Conservation (phyloP, 2,888 invertebrate genomes). For the Apomyelois bistriatella region DNA sequence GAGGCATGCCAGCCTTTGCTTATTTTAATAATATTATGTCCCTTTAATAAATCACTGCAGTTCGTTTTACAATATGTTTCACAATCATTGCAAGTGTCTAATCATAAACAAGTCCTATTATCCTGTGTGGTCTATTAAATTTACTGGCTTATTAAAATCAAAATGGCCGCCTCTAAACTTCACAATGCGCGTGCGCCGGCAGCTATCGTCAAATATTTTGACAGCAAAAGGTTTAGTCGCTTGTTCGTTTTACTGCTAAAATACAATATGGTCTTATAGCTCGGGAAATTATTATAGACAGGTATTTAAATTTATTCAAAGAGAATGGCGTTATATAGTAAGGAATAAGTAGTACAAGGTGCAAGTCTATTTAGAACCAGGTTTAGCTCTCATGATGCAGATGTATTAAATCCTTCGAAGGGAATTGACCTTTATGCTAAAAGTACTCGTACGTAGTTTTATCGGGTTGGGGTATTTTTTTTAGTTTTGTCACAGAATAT, state of each 20-base stretch:
- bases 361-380: neutral
- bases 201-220: slow-evolving; percentile 46
- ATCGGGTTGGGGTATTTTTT: too few species aligned
- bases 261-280: slow-evolving; percentile 32
- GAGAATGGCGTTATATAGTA: neutral
- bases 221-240: slow-evolving; percentile 44
- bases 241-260: slow-evolving; percentile 30
- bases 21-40: too few species aligned
- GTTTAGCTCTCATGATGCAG: too few species aligned
- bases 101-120: neutral
- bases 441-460: too few species aligned
- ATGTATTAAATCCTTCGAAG: too few species aligned
- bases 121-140: neutral
- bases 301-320: neutral
- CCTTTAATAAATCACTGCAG: too few species aligned
- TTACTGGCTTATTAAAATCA: slow-evolving; percentile 9
- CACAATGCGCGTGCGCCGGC: slow-evolving; percentile 15
- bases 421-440: too few species aligned
- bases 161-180: slow-evolving; percentile 24
- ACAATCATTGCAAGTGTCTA: neutral
- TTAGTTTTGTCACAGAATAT: too few species aligned
- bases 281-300: neutral
- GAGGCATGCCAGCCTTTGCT: too few species aligned
- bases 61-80: neutral
- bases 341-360: neutral